These are phyloP conservation scores for Cyprinus carpio DNA, from an alignment of 2,113 vertebrate genomes.

Conservation along the genomic window DNA sequence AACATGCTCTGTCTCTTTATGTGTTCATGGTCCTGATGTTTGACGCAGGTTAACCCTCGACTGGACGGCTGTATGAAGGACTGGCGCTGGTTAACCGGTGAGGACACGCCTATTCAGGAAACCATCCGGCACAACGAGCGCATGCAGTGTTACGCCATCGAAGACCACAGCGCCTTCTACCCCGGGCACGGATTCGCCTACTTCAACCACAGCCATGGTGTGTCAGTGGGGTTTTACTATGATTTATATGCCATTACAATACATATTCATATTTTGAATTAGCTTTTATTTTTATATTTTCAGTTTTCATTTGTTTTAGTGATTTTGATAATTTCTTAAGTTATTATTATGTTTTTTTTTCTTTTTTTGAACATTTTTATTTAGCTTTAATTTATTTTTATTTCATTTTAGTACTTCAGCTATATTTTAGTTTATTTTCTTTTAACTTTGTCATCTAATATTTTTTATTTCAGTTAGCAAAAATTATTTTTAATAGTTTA, in stretches of 20 bases:
- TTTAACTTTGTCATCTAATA: too few relatives aligned
- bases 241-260: too few relatives aligned
- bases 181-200: conserved; percentile 86
- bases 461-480: too few relatives aligned
- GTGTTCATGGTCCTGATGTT: not conserved
- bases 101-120: conserved; percentile 88
- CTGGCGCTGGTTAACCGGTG: conserved; percentile 92
- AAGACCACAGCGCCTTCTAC: conserved; percentile 85
- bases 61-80: conserved; percentile 92
- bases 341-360: too few relatives aligned
- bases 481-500: too few relatives aligned
- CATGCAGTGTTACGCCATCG: conserved; percentile 89
- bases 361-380: too few relatives aligned
- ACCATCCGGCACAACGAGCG: conserved; percentile 83
- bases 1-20: too few relatives aligned
- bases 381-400: not conserved
- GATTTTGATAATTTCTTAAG: too few relatives aligned
- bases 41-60: conserved; percentile 87
- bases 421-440: too few relatives aligned
- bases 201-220: conserved; percentile 85
- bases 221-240: not conserved
- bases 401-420: too few relatives aligned
- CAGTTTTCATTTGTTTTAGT: not conserved
- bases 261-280: not conserved
- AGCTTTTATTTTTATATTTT: not conserved